A percentile compares a stretch with the other conserved stretches of the same genome.
Evolutionary conservation across 1,140 invertebrate species (phyloP).

Genomic region (Procambarus clarkii): DNA sequence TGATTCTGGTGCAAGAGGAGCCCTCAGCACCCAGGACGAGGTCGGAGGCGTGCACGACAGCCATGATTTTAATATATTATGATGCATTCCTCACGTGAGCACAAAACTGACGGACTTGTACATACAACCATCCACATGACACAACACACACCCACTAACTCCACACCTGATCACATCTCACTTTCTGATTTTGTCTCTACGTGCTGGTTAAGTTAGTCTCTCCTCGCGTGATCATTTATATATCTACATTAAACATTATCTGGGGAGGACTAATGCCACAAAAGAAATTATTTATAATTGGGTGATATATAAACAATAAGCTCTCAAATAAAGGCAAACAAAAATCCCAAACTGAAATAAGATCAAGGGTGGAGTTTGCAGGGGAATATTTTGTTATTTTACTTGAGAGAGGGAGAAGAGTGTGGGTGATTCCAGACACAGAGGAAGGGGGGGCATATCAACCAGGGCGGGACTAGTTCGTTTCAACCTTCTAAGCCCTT

Average conservation of each 20-base stretch:
- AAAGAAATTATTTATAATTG: not conserved
- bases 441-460: constrained; percentile 7
- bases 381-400: not conserved
- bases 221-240: not conserved
- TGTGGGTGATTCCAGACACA: constrained; percentile 19
- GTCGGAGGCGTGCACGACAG: not conserved
- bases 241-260: not conserved
- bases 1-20: not conserved
- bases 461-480: constrained; percentile 5
- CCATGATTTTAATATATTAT: not conserved
- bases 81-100: constrained; percentile 41
- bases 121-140: constrained; percentile 37
- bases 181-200: not conserved
- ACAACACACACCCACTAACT: not conserved
- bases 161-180: not conserved
- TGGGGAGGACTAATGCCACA: not conserved
- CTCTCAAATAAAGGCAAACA: constrained; percentile 2
- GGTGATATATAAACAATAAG: not conserved
- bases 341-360: not conserved
- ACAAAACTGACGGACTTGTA: constrained; percentile 34
- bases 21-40: not conserved
- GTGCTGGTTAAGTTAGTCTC: not conserved
- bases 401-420: constrained; percentile 16
- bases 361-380: not conserved
- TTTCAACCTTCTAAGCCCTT: not conserved